A percentile compares a stretch with the other conserved stretches of the same genome.
These are phyloP conservation scores for Ceratitis capitata DNA, from an alignment of 1,140 invertebrate species.

Conservation along the genomic window DNA sequence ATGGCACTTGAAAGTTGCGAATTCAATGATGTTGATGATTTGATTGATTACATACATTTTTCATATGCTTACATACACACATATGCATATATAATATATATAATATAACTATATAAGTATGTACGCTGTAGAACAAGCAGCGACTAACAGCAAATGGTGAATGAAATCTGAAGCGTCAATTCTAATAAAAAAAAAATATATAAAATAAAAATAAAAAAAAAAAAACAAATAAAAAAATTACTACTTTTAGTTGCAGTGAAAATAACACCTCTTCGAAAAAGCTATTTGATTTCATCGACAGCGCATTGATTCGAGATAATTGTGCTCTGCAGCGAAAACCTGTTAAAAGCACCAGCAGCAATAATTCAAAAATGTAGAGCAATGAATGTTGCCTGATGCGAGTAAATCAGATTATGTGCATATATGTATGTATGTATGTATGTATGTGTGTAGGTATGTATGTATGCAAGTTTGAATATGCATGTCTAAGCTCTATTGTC, in stretches of 20 bases:
- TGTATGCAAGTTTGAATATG: too few species aligned
- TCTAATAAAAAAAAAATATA: too few species aligned
- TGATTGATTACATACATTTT: slow-evolving; percentile 1
- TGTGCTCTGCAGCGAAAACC: background rate
- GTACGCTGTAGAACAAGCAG: background rate
- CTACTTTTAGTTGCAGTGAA: background rate
- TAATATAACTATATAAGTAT: background rate
- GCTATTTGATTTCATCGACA: background rate
- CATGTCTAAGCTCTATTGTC: too few species aligned
- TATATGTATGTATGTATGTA: background rate
- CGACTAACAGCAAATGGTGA: background rate
- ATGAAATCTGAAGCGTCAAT: background rate
- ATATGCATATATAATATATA: background rate
- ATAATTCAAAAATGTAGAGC: slow-evolving; percentile 10
- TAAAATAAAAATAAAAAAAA: too few species aligned
- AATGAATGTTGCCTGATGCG: background rate
- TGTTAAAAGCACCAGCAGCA: slow-evolving; percentile 7
- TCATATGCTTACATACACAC: background rate
- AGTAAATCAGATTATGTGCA: too few species aligned
- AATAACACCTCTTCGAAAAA: slow-evolving; percentile 8
- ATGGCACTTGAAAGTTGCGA: slow-evolving; percentile 2
- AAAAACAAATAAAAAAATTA: too few species aligned
- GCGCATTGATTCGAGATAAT: background rate
- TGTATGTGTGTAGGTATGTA: too few species aligned
- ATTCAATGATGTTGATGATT: slow-evolving; percentile 6